These are phyloP conservation scores for Spinus olivaceus DNA, from an alignment of 2,797 vertebrate genomes.

Conservation along the genomic window DNA sequence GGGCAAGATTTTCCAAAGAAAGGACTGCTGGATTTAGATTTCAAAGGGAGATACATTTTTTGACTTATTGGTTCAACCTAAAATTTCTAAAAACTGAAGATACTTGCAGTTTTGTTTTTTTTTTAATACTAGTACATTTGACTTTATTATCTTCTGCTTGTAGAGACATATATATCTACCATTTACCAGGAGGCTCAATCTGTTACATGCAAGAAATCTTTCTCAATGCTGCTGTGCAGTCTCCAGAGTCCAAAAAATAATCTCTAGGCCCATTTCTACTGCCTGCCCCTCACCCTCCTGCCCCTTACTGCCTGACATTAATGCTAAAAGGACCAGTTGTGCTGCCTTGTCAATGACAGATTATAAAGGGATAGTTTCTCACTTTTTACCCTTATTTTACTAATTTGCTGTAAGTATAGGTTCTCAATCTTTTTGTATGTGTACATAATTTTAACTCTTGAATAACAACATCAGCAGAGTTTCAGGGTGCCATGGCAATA, in stretches of 20 bases:
- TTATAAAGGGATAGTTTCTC: neutral
- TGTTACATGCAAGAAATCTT: neutral
- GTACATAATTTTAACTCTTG: neutral
- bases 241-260: neutral
- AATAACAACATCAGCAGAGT: neutral
- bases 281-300: fast-evolving
- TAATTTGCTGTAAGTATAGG: neutral
- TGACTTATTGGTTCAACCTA: neutral
- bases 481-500: neutral
- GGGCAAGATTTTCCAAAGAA: neutral
- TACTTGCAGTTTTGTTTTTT: neutral
- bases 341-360: neutral
- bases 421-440: neutral
- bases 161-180: neutral
- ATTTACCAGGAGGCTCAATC: neutral
- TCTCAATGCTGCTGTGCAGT: neutral
- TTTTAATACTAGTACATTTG: neutral
- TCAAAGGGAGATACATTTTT: neutral
- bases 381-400: neutral
- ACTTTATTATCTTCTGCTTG: neutral
- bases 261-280: neutral
- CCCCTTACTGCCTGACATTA: fast-evolving
- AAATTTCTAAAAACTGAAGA: neutral
- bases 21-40: neutral
- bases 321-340: neutral